Evolutionary conservation across 2,888 invertebrate species (phyloP).

Genomic region (Glyphotaelius pellucidus): DNA sequence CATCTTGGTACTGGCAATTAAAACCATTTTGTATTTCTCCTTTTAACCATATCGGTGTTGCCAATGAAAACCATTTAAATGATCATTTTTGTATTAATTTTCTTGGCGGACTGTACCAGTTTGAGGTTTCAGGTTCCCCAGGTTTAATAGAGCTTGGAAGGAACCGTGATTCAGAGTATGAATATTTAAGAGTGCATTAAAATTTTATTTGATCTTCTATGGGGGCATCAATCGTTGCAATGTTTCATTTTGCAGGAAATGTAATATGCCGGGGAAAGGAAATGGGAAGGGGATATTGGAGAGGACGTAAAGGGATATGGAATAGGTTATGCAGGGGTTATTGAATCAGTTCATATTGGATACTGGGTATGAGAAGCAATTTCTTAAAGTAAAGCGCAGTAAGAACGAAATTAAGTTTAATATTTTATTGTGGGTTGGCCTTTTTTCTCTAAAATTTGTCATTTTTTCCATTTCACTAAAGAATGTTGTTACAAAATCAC

Average conservation of each 20-base stretch:
- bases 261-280: background rate
- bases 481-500: too few species aligned
- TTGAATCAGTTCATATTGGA: background rate
- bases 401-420: background rate
- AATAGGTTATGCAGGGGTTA: background rate
- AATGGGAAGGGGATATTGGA: background rate
- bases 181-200: constrained; percentile 2
- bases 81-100: too few species aligned
- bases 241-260: background rate
- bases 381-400: background rate
- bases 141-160: background rate
- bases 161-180: background rate
- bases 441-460: too few species aligned
- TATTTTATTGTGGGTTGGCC: background rate
- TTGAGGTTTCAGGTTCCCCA: background rate
- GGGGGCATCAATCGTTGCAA: background rate
- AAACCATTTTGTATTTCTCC: too few species aligned
- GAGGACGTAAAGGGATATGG: background rate
- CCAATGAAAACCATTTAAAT: too few species aligned
- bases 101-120: background rate
- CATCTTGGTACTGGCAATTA: too few species aligned
- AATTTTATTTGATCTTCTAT: background rate
- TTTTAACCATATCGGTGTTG: too few species aligned
- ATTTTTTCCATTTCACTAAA: too few species aligned
- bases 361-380: background rate